Evolutionary conservation across 1,140 invertebrate genomes (phyloP).

Genomic region (Lasioglossum baleicum): DNA sequence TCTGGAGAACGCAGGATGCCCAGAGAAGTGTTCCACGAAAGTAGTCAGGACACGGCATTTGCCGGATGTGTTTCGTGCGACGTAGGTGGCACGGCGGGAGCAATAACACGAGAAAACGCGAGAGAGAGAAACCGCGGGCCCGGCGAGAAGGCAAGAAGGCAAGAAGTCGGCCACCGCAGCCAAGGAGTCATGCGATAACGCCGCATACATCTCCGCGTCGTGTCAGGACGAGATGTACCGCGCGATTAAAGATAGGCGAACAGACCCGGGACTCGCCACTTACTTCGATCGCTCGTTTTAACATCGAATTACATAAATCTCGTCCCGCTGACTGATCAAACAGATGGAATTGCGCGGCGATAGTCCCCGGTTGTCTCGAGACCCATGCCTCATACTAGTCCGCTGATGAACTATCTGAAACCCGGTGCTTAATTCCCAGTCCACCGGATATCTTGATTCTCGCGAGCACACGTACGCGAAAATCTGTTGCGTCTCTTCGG

Average conservation of each 20-base stretch:
- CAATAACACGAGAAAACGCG: conserved; percentile 43
- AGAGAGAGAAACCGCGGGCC: conserved; percentile 6
- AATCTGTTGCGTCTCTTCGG: no score
- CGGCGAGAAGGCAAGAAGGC: conserved; percentile 30
- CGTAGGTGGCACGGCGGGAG: conserved; percentile 41
- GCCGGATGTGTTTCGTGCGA: background rate
- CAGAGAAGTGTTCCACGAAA: background rate
- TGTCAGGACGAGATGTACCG: conserved; percentile 40
- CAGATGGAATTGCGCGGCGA: background rate
- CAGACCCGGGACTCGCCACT: conserved; percentile 27
- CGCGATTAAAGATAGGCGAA: conserved; percentile 41
- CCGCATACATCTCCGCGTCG: conserved; percentile 38
- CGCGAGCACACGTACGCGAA: no score
- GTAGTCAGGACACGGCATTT: background rate
- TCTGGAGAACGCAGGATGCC: no score
- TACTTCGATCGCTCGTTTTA: conserved; percentile 34
- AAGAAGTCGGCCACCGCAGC: conserved; percentile 39
- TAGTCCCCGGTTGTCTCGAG: background rate
- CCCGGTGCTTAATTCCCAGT: no score
- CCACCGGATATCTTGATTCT: no score
- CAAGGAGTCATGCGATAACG: conserved; percentile 46
- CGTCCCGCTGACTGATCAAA: background rate
- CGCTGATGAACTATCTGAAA: no score
- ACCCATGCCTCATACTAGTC: no score
- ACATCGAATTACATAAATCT: conserved; percentile 15